A percentile compares a stretch with the other conserved stretches of the same genome.
These are phyloP conservation scores for Drosophila insularis DNA, from an alignment of 1,140 invertebrate species.

Conservation along the genomic window DNA sequence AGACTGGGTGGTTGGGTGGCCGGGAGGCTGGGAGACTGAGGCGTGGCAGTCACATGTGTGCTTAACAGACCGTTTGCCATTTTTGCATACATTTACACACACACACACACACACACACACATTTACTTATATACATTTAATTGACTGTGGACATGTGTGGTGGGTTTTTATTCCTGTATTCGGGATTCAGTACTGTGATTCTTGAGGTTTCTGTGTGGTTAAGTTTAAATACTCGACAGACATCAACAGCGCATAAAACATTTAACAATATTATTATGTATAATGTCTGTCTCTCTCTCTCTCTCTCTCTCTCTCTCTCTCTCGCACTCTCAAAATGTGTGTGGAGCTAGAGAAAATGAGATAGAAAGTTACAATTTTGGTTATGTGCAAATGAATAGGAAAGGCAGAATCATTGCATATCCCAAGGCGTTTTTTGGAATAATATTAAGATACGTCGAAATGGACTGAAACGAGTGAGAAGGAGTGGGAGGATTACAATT, in stretches of 20 bases:
- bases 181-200: slow-evolving; percentile 63
- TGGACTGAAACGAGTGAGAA: not conserved
- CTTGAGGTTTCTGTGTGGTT: slow-evolving; percentile 75
- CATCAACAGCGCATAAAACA: slow-evolving; percentile 80
- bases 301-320: not conserved
- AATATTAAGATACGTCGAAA: not conserved
- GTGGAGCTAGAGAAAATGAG: not conserved
- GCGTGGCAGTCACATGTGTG: slow-evolving; percentile 72
- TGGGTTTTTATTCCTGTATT: slow-evolving; percentile 48
- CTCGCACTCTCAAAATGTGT: slow-evolving; percentile 4
- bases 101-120: slow-evolving; percentile 48
- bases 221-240: slow-evolving; percentile 78
- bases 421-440: slow-evolving; percentile 31
- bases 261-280: slow-evolving; percentile 67
- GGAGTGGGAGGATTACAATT: not conserved
- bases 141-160: slow-evolving; percentile 75
- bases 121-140: slow-evolving; percentile 60
- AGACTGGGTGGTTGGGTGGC: slow-evolving; percentile 2
- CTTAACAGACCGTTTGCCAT: slow-evolving; percentile 79
- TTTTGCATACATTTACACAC: slow-evolving; percentile 64
- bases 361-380: not conserved
- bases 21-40: slow-evolving; percentile 23
- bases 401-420: slow-evolving; percentile 61
- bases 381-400: slow-evolving; percentile 25
- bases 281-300: slow-evolving; percentile 17